Percentiles rank a stretch among this genome's conserved stretches.
phyloP scores from a whole-genome alignment of 2,113 vertebrate genomes.

The Zootoca vivipara region DNA sequence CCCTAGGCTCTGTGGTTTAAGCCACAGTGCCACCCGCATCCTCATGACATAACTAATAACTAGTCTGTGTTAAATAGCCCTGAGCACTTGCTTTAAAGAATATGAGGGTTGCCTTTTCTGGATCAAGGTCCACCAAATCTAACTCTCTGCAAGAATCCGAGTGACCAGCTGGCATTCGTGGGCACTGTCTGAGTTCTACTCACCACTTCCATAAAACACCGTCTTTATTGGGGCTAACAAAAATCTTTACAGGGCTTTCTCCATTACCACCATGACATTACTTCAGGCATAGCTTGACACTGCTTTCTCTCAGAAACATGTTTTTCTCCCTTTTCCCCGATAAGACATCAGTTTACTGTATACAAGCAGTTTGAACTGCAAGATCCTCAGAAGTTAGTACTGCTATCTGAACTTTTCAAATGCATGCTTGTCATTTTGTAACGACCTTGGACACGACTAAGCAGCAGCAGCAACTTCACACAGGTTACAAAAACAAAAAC shows the following conservation, averaged over 20 bases:
- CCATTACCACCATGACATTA: background rate
- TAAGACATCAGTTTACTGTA: background rate
- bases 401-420: background rate
- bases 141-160: background rate
- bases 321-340: no score
- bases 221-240: background rate
- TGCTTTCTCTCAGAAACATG: no score
- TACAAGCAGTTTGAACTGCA: background rate
- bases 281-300: background rate
- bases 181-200: background rate
- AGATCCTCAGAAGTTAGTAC: background rate
- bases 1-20: no score
- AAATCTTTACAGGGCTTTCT: background rate
- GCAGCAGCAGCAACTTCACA: conserved; percentile 38
- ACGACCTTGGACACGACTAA: conserved; percentile 12
- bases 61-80: background rate
- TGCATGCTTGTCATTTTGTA: conserved; percentile 47
- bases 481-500: conserved; percentile 56
- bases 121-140: background rate
- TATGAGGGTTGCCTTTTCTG: background rate
- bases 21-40: no score
- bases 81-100: background rate
- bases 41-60: no score
- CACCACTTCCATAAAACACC: background rate
- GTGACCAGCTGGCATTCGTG: background rate